Conservation (phyloP, 2,888 invertebrate species). For the Capitulum mitella region DNA sequence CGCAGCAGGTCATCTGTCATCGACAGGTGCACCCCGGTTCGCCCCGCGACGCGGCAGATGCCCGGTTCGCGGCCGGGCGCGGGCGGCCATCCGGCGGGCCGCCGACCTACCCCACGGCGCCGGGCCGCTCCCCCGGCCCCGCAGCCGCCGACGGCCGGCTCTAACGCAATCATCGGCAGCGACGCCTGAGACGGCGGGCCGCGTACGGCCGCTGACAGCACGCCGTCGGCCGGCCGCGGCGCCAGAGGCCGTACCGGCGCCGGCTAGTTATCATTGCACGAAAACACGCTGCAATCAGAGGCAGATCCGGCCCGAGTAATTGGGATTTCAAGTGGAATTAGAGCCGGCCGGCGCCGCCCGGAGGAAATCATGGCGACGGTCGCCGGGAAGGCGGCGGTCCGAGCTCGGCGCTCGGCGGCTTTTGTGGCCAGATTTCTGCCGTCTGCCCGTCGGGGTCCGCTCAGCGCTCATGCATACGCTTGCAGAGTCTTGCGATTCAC, state of each 20-base stretch:
- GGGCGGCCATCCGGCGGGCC: no score
- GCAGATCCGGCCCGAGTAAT: neutral
- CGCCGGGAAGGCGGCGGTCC: no score
- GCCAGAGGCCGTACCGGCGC: neutral
- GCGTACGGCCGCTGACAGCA: neutral
- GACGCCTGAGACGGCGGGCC: neutral
- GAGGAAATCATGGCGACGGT: no score
- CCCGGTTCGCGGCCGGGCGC: no score
- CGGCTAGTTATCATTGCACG: neutral
- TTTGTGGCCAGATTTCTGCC: no score
- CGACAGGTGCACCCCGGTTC: no score
- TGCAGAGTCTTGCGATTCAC: no score
- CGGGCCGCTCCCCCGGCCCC: neutral
- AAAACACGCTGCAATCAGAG: neutral
- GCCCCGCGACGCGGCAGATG: no score
- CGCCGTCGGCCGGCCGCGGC: neutral
- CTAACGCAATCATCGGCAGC: neutral
- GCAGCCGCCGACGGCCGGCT: neutral
- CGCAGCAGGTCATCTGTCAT: no score
- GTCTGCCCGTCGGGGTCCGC: no score
- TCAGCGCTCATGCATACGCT: no score
- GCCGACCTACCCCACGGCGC: neutral
- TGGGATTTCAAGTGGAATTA: constrained; percentile 16
- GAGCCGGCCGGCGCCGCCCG: neutral
- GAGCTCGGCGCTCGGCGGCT: no score